Evolutionary conservation across 1,140 invertebrate species (phyloP).

Genomic region (Hestina assimilis): DNA sequence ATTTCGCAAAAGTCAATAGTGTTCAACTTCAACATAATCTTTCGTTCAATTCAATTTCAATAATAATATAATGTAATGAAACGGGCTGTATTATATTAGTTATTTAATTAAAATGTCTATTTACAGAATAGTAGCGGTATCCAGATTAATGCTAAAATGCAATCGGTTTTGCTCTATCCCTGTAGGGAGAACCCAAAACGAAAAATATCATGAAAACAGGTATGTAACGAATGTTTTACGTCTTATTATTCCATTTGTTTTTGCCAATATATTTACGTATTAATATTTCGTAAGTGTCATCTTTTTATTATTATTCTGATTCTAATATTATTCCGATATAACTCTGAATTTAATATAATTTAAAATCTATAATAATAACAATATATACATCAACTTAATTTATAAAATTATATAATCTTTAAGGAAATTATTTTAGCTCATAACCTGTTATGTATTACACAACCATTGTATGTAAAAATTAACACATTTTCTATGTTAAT

Average conservation of each 20-base stretch:
- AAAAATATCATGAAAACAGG: conserved; percentile 2
- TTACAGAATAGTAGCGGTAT: conserved; percentile 37
- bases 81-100: neutral
- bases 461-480: neutral
- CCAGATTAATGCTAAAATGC: conserved; percentile 35
- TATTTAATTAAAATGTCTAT: conserved; percentile 43
- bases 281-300: too few relatives aligned
- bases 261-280: too few relatives aligned
- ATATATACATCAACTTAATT: too few relatives aligned
- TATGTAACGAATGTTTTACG: too few relatives aligned
- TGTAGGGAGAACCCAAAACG: neutral
- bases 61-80: neutral
- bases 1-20: too few relatives aligned
- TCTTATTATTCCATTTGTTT: too few relatives aligned
- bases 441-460: neutral
- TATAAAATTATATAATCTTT: too few relatives aligned
- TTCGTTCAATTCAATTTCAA: neutral
- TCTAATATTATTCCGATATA: too few relatives aligned
- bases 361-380: too few relatives aligned
- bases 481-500: neutral
- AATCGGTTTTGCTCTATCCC: conserved; percentile 30
- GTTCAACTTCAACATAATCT: too few relatives aligned
- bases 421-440: neutral
- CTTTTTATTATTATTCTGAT: too few relatives aligned
- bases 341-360: too few relatives aligned